Conservation (phyloP, 2,113 vertebrate species). For the Heterotis niloticus region DNA sequence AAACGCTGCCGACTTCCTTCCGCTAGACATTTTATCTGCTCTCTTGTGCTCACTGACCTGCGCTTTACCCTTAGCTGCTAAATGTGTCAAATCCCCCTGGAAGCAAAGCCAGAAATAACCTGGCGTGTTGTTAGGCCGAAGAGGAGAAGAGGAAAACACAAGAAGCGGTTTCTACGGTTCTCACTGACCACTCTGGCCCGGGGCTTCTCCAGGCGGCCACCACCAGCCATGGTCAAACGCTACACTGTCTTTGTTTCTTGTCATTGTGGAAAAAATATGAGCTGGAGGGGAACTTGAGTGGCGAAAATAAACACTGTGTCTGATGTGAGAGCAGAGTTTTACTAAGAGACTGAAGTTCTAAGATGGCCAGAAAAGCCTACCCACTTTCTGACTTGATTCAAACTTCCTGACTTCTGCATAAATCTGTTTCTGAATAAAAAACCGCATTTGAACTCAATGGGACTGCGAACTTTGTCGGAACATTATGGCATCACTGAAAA, state of each 20-base stretch:
- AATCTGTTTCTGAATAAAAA: too few relatives aligned
- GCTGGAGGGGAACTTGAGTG: too few relatives aligned
- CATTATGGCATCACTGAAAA: too few relatives aligned
- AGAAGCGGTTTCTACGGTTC: conserved; percentile 34
- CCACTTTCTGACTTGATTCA: too few relatives aligned
- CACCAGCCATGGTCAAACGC: conserved; percentile 16
- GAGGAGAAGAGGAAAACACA: conserved; percentile 42
- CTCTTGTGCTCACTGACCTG: conserved; percentile 51
- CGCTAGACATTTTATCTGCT: conserved; percentile 60
- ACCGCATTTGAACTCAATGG: too few relatives aligned
- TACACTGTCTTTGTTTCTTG: conserved; percentile 20
- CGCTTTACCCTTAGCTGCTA: conserved; percentile 36
- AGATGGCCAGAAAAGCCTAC: too few relatives aligned
- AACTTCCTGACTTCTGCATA: too few relatives aligned
- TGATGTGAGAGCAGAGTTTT: too few relatives aligned
- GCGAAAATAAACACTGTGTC: too few relatives aligned
- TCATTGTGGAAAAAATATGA: neutral
- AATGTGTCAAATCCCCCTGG: conserved; percentile 49
- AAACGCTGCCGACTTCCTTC: conserved; percentile 66
- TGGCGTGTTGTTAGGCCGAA: conserved; percentile 45
- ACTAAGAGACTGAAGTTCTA: too few relatives aligned
- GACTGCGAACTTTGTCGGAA: too few relatives aligned
- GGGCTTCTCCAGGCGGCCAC: conserved; percentile 19
- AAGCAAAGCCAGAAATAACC: conserved; percentile 51
- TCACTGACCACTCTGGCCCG: conserved; percentile 29